Evolutionary conservation across 2,113 vertebrate species (phyloP).

Genomic region (Pogona vitticeps): DNA sequence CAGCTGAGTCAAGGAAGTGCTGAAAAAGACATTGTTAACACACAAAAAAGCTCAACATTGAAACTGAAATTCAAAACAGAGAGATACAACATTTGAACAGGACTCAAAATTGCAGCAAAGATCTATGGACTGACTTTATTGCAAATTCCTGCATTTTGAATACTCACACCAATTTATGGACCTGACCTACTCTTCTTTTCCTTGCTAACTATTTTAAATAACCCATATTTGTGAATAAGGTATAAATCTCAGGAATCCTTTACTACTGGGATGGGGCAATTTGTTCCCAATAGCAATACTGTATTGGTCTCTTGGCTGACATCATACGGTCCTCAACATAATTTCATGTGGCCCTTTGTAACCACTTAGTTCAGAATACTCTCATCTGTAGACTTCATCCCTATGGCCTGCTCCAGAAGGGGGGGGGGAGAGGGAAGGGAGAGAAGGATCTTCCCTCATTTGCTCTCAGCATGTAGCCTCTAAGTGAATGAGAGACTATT

Average conservation of each 20-base stretch:
- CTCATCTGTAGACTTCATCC: too few species aligned
- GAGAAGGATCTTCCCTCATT: background rate
- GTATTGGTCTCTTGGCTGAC: too few species aligned
- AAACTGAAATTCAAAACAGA: slow-evolving; percentile 54
- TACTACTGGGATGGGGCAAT: too few species aligned
- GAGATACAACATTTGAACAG: background rate
- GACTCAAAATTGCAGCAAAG: background rate
- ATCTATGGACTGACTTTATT: background rate
- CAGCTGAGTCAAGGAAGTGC: slow-evolving; percentile 13
- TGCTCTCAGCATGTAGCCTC: background rate
- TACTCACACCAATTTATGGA: too few species aligned
- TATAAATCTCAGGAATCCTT: background rate
- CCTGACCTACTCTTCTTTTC: background rate
- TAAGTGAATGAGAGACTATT: too few species aligned
- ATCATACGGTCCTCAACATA: too few species aligned
- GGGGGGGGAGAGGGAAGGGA: background rate
- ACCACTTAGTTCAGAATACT: too few species aligned
- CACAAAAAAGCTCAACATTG: slow-evolving; percentile 26
- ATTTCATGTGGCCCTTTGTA: background rate
- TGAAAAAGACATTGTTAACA: background rate
- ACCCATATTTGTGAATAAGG: too few species aligned
- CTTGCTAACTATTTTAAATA: background rate
- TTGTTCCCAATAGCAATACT: too few species aligned
- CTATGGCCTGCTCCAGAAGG: background rate
- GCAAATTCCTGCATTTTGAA: background rate